Evolutionary conservation across 2,113 vertebrate genomes (phyloP), one percentile per base, ranked within the genome.

Genomic region (Chroicocephalus ridibundus): DNA sequence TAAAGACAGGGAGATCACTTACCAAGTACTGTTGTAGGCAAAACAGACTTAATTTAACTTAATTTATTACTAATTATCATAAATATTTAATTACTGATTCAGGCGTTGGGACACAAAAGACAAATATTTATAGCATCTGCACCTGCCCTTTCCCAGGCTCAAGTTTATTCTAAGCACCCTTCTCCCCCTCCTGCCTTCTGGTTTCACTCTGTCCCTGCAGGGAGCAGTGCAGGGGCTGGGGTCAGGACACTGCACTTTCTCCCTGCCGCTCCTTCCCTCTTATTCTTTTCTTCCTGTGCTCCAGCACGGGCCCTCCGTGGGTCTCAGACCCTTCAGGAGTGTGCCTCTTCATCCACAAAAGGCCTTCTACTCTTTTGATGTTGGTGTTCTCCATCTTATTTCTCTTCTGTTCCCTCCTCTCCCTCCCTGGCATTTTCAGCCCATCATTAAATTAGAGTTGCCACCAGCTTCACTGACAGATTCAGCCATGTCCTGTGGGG

Each of bases 161-260:
- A 57, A 2, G 3, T 57, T 88, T n/a, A 20, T 13, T 86, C 26
- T 31, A 29, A 27, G 16, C 18, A 29, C 15, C 8, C 65, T 65
- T 17, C 15, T 74, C 2, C 17, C 0, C 6, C 8, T 70, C 19
- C 9, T 74, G 2, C 18, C 0, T 5, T n/a, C 10, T 1, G 4
- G 44, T 74, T 47, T 6, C 9, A 9, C 11, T n/a, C 9, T 21
- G 32, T 55, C 20, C 29, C 3, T 61, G 36, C 40, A 54, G 57
- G 15, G 57, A 52, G 29, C 22, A 22, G 49, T 49, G 38, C 65
- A 60, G 54, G 13, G 11, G 2, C 26, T 60, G 36, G 9, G 16
- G 14, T 83, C 47, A 76, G 40, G 51, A 16, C 15, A 16, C 22
- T 42, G 34, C 9, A 58, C 0, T 44, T 70, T 65, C 9, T 49